These are phyloP conservation scores for Ariolimax columbianus DNA, from an alignment of 2,888 invertebrate genomes.

Conservation along the genomic window DNA sequence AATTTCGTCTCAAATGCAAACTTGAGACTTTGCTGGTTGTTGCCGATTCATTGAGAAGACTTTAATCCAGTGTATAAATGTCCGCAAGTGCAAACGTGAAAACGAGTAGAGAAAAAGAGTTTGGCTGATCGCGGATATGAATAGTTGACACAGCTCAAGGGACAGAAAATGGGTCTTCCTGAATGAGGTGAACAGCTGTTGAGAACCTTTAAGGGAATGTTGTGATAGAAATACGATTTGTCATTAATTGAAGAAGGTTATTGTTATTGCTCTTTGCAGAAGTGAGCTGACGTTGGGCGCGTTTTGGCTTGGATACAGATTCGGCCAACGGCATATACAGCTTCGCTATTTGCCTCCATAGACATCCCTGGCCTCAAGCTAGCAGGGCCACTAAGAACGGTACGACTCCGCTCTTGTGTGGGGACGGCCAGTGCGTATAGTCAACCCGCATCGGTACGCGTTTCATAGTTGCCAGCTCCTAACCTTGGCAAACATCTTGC, in stretches of 20 bases:
- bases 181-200: background rate
- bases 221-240: conserved; percentile 13
- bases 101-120: background rate
- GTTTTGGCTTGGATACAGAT: background rate
- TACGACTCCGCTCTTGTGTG: conserved; percentile 3
- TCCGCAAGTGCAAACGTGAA: conserved; percentile 34
- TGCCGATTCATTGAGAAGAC: background rate
- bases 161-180: background rate
- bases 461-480: conserved; percentile 14
- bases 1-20: conserved; percentile 3
- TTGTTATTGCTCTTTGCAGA: background rate
- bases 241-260: conserved; percentile 6
- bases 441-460: conserved; percentile 6
- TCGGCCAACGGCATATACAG: background rate
- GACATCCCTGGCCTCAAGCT: conserved; percentile 29
- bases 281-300: background rate
- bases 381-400: background rate
- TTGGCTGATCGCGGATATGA: background rate
- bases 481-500: conserved; percentile 39
- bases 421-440: conserved; percentile 2
- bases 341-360: background rate
- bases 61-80: conserved; percentile 9
- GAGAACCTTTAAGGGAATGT: background rate
- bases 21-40: background rate
- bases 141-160: conserved; percentile 11